Evolutionary conservation across 1,140 invertebrate species (phyloP), one percentile per base, ranked within the genome.

Genomic region (Ganaspis sp.): DNA sequence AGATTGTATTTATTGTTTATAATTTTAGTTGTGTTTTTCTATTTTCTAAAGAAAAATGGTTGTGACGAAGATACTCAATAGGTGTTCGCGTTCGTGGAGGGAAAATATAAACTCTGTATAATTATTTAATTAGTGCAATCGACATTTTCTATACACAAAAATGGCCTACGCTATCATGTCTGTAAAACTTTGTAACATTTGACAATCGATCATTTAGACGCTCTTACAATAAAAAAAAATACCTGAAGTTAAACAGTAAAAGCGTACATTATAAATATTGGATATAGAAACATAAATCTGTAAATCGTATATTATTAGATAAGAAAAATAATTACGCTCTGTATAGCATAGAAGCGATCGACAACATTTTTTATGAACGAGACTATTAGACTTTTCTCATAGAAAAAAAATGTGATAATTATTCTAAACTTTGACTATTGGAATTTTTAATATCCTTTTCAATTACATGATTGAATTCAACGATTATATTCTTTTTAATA

Each of bases 151-250:
- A 74, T 54, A 75, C 58, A 70, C 45, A 64, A 64, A 64, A 64
- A 64, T 64, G 58, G 58, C 58, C 58, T 64, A 64, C 37, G 71
- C 34, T 73, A 23, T 72, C 15, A 26, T 19, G 70, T 76, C 72
- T 11, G 17, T 34, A 9, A n/a, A 72, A 54, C 45, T 29, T 19
- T 73, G 73, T 34, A 38, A 64, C 37, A 75, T 81, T 82, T 85
- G 85, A 86, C 85, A 87, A 87, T 86, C 85, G 83, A 83, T 81
- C 81, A 49, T 77, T 73, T 79, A 80, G 69, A 83, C 78, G 76
- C 73, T 76, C 75, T 75, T 73, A 78, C 69, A 74, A 80, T 64
- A 49, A 45, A 77, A 76, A 79, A 79, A 73, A 76, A 74, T 75
- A 79, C 38, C 69, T 81, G 82, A 69, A 58, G 76, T 77, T 70